These are phyloP conservation scores for Phylloscopus trochiloides DNA, from an alignment of 2,113 vertebrate species.

Conservation along the genomic window DNA sequence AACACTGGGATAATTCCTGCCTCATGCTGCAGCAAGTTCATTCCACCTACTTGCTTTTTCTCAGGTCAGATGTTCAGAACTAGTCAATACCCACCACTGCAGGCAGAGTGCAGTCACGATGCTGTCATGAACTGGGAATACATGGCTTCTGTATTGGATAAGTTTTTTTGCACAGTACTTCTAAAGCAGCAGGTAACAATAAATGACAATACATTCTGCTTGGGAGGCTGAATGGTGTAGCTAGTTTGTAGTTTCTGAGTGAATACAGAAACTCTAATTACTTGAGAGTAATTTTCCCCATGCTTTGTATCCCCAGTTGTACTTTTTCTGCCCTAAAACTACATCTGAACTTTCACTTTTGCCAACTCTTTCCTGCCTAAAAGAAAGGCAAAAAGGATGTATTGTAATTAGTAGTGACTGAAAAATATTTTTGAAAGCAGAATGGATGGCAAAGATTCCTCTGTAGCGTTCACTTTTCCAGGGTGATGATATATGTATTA, in stretches of 20 bases:
- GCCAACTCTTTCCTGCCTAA: background rate
- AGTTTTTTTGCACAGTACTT: background rate
- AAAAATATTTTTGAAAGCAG: background rate
- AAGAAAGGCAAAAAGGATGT: background rate
- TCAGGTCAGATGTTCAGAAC: background rate
- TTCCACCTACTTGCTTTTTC: background rate
- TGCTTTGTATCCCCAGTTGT: background rate
- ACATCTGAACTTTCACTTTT: background rate
- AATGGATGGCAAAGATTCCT: background rate
- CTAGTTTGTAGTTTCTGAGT: background rate
- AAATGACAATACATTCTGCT: background rate
- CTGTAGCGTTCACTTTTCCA: background rate
- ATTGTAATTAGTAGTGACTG: background rate
- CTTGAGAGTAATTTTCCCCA: background rate
- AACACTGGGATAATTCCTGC: background rate
- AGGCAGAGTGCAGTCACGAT: background rate
- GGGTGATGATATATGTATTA: background rate
- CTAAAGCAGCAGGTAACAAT: background rate
- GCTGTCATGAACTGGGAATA: background rate
- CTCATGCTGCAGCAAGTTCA: background rate
- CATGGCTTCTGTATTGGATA: rapidly evolving
- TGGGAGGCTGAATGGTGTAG: rapidly evolving
- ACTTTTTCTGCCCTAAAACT: background rate
- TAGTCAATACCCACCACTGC: background rate
- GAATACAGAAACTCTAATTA: background rate